Conservation (phyloP, 2,888 invertebrate species). For the Eristalis pertinax region DNA sequence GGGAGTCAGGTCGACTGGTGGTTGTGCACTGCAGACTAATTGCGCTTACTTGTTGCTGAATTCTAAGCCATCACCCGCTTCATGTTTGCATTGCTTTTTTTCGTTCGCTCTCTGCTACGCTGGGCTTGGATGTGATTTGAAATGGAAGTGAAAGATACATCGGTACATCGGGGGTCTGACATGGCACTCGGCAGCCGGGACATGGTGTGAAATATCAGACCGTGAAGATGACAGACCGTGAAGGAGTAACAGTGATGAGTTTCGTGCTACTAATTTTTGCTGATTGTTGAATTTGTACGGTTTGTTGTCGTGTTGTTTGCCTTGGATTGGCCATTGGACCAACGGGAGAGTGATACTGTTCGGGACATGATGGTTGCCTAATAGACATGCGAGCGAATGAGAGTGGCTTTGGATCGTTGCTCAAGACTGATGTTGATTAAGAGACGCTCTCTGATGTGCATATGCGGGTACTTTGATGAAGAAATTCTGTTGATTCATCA, state of each 20-base stretch:
- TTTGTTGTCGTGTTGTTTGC: slow-evolving; percentile 3
- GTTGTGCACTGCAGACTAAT: slow-evolving; percentile 23
- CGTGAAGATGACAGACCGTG: slow-evolving; percentile 64
- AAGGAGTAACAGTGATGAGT: slow-evolving; percentile 55
- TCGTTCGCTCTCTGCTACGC: neutral
- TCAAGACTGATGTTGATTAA: neutral
- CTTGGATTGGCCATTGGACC: no score
- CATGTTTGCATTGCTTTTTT: neutral
- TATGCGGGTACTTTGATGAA: neutral
- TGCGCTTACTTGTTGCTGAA: slow-evolving; percentile 50
- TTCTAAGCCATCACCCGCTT: neutral
- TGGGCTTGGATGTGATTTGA: slow-evolving; percentile 13
- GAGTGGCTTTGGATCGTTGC: neutral
- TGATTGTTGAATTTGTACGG: slow-evolving; percentile 32
- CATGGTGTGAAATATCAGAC: slow-evolving; percentile 47
- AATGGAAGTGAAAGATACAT: slow-evolving; percentile 20
- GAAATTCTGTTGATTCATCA: neutral
- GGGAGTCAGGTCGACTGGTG: neutral
- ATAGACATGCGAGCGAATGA: neutral
- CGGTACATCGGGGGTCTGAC: neutral
- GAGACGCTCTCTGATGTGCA: neutral
- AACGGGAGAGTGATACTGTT: neutral
- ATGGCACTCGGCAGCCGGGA: neutral
- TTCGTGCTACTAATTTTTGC: slow-evolving; percentile 59
- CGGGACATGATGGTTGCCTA: neutral